Base-by-base conservation (phyloP, 2,888 invertebrate genomes). In the Cistogaster globosa region DNA sequence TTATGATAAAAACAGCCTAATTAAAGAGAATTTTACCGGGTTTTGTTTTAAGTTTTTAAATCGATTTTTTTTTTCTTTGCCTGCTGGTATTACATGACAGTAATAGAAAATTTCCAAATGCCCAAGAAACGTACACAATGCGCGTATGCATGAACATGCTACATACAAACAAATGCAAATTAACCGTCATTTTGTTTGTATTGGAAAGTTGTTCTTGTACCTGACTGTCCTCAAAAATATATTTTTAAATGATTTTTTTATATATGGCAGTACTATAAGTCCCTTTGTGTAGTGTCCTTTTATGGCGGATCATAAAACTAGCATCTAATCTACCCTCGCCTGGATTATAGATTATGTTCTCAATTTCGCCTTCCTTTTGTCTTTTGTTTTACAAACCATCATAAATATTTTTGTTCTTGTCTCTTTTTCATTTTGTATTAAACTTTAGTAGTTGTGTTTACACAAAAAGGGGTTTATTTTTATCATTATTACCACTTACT, bases 201-300 rank as follows among this genome's bases (percentile, higher is more conserved):
- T 48, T 48, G 5, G 7, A 48, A 48, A 48, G 48, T 48, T 48
- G 6, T 53, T 53, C 20, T 9, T 18, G 18, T 11, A 18, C 14
- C 14, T 16, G 18, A 3, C 8, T 16, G 18, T 20, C 8, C 16
- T n/a, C 36, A 16, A 16, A n/a, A 0, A 11, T 68, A 45, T 36
- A 32, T 32, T 32, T 32, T 32, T 5, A 32, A 32, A 32, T 32
- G 32, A 32, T 32, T 32, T 32, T 32, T 2, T 32, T 42, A 12
- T 11, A n/a, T 76, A 80, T 78, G 77, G 65, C 58, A 68, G 67
- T 86, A 69, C 62, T 48, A 78, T 71, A 82, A 75, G 82, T 84
- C 75, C 75, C 38, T 83, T 86, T 84, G 78, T 86, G 86, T 79
- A 57, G 58, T 86, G 85, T 85, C 84, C 84, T 82, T 86, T 85